Conservation (phyloP, 2,113 vertebrate species). For the Indri indri region DNA sequence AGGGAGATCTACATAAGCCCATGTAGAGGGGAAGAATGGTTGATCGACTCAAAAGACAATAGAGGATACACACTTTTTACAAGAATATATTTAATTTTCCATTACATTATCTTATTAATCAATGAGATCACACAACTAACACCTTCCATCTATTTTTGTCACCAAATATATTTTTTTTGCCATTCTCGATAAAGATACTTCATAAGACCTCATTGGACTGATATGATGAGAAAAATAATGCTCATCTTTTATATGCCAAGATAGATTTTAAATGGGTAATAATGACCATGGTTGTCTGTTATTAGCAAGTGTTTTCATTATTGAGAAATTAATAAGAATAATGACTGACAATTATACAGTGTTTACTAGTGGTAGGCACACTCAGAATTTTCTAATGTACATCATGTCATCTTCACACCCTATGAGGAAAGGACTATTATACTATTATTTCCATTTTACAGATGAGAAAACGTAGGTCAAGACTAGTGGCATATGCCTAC, state of each 20-base stretch:
- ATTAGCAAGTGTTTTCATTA: background rate
- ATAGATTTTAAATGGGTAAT: background rate
- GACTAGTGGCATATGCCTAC: background rate
- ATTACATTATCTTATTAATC: background rate
- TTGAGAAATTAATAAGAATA: background rate
- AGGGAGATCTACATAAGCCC: background rate
- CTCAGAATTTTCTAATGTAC: background rate
- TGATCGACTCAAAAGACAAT: background rate
- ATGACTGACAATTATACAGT: background rate
- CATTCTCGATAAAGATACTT: background rate
- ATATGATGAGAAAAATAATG: background rate
- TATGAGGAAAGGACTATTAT: background rate
- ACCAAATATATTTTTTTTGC: background rate
- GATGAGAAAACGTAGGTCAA: background rate
- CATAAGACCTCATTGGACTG: background rate
- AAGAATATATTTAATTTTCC: background rate
- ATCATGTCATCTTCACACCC: background rate
- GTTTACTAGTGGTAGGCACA: background rate
- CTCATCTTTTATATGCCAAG: background rate
- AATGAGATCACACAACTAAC: background rate
- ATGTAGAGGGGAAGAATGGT: accelerated
- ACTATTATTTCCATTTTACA: background rate
- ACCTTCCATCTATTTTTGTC: background rate
- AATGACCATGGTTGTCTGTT: background rate
- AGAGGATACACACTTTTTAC: background rate